Conservation (phyloP, 2,797 vertebrate genomes). For the Rhinophrynus dorsalis region DNA sequence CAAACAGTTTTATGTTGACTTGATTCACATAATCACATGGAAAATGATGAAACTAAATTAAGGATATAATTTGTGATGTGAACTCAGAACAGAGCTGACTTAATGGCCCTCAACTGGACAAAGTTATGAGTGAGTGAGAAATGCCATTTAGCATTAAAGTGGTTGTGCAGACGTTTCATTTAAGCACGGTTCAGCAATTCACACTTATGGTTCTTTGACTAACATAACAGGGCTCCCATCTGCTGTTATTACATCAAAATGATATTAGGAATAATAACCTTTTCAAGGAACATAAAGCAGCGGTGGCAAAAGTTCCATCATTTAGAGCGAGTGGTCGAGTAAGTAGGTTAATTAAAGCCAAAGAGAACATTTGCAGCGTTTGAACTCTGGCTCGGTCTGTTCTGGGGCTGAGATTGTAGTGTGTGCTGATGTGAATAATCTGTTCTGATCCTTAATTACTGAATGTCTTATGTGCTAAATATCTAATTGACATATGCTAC, state of each 20-base stretch:
- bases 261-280: conserved; percentile 39
- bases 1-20: not conserved
- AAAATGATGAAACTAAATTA: conserved; percentile 34
- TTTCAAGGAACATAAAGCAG: conserved; percentile 34
- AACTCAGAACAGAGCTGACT: conserved; percentile 20
- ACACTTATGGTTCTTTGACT: conserved; percentile 31
- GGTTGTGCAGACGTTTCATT: conserved; percentile 23
- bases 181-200: conserved; percentile 23
- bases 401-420: not conserved
- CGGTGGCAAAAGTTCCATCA: not conserved
- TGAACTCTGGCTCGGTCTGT: conserved; percentile 5
- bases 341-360: conserved; percentile 28
- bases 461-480: not conserved
- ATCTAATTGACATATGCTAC: too few species aligned
- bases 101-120: conserved; percentile 28
- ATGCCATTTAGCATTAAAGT: conserved; percentile 32
- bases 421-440: conserved; percentile 14
- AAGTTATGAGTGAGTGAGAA: conserved; percentile 19
- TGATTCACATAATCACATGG: not conserved
- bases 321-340: conserved; percentile 16
- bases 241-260: conserved; percentile 25
- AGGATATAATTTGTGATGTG: conserved; percentile 36
- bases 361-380: not conserved
- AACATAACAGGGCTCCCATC: conserved; percentile 41
- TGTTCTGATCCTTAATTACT: too few species aligned